Evolutionary conservation across 1,140 invertebrate species (phyloP), one percentile per base, ranked within the genome.

Genomic region (Macrobrachium rosenbergii): DNA sequence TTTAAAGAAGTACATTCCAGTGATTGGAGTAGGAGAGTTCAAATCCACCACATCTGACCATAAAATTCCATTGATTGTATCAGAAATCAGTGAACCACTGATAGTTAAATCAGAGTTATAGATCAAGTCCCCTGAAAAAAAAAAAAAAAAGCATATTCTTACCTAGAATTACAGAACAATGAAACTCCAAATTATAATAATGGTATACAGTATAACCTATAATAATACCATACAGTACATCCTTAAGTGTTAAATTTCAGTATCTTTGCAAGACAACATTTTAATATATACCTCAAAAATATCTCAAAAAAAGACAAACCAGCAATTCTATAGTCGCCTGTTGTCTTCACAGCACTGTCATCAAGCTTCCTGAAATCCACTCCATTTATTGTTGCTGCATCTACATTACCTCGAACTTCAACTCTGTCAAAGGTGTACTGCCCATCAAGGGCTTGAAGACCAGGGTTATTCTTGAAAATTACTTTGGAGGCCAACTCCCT

Each of bases 341-440:
- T 43, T 6, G n/a, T 78, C 63, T 78, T 84, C 7, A 84, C 83
- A 43, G 76, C 72, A 11, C 16, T 62, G 16, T 21, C 76, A 58
- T 76, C 72, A 8, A 83, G 72, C 5, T 77, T 37, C 8, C n/a
- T 60, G 23, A 83, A n/a, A 45, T 77, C 59, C 7, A 83, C 59
- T 14, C 28, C 72, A 45, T 83, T 83, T 12, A 84, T 77, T 0
- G 62, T 12, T 2, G 12, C 28, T 0, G 60, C 83, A 28, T 75
- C 76, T 3, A 84, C 60, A 52, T 84, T 84, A 16, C 83, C 83
- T 8, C n/a, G 59, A 11, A 84, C 83, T 16, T 21, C 37, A 21
- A 84, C 19, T 10, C n/a, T 17, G 16, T 62, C 37, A 21, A 84
- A 43, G 45, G 60, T 58, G 16, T 52, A 77, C 37, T 64, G 73